Evolutionary conservation across 1,140 invertebrate species (phyloP), one percentile per base, ranked within the genome.

Genomic region (Delia radicum): DNA sequence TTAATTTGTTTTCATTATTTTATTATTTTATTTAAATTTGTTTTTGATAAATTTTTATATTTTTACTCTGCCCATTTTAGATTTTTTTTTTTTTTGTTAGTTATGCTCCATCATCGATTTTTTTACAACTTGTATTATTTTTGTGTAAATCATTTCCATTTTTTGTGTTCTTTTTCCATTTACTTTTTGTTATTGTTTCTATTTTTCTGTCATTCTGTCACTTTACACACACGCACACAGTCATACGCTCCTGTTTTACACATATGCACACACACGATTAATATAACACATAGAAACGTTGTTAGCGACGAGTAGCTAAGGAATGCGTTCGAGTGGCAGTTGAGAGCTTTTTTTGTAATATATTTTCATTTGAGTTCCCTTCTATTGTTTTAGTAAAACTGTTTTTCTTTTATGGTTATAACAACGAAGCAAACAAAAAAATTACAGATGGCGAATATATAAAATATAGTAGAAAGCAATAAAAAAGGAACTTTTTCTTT

Each of bases 321-420:
- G 81, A 79, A 80, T 82, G 82, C 75, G 46, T 62, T 31, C 67
- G 29, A 76, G 29, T 73, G 67, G 79, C 81, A 84, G 80, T 79
- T 79, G 80, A 80, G 78, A 84, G 81, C 81, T 84, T 84, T 84
- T 81, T 81, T 81, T 81, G 81, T 77, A 81, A 74, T 77, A 72
- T 29, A 29, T 61, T 27, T 61, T 48, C 63, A 21, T 61, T 27
- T 61, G 26, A 21, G n/a, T n/a, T 42, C 37, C 62, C 48, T 76
- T 77, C 75, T 63, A 75, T 69, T 78, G 28, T 42, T 71, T 71
- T 24, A 31, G 13, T 31, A 31, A 28, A n/a, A 24, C 31, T 71
- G 27, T 71, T 42, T 71, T 37, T 6, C 13, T 33, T 12, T 42
- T 71, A 24, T 42, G 15, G 28, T 79, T 78, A 79, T 76, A 76